Base-by-base conservation (phyloP, 2,888 invertebrate genomes). In the Lithophane leautieri region DNA sequence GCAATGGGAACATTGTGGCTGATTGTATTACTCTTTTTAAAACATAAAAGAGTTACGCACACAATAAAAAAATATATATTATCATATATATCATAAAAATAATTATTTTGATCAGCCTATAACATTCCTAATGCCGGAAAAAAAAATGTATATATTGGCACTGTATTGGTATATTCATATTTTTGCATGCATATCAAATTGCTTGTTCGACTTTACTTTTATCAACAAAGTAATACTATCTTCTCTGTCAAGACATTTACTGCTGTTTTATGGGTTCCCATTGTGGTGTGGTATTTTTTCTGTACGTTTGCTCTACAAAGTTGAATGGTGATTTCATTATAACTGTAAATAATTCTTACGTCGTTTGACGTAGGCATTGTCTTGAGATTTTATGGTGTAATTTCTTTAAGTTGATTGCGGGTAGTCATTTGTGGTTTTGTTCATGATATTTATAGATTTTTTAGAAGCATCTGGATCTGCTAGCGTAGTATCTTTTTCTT, bases 201-300 rank as follows among this genome's bases (percentile, higher is more conserved):
- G 3, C 19, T 44, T 54, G 1, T 56, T 56, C 14, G 1, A 44
- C 11, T 44, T 11, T 66, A 75, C 71, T 4, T 50, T 65, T 69
- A 67, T 22, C 60, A 79, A 88, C 89, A 86, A 77, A 76, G 85
- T 89, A 78, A 72, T 61, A 63, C 68, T 82, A 85, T 89, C 88
- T 89, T 58, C 70, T 69, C 66, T 71, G 62, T 65, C 69, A 54
- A 76, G 79, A 86, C 67, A 73, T 88, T 86, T 82, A 88, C 81
- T 74, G 61, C 72, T 44, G 60, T 85, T 88, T 89, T 88, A 89
- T 88, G 76, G 54, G 28, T 75, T 84, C 62, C 73, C 74, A 89
- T 89, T 86, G 86, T 83, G 47, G 19, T 81, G 69, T 69, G 47
- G 72, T 70, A 58, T 82, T 81, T 86, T 85, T 81, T 70, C 78